Percentiles rank a stretch among this genome's conserved stretches.
Conservation (phyloP, 2,888 invertebrate species). For the Brassicogethes aeneus region DNA sequence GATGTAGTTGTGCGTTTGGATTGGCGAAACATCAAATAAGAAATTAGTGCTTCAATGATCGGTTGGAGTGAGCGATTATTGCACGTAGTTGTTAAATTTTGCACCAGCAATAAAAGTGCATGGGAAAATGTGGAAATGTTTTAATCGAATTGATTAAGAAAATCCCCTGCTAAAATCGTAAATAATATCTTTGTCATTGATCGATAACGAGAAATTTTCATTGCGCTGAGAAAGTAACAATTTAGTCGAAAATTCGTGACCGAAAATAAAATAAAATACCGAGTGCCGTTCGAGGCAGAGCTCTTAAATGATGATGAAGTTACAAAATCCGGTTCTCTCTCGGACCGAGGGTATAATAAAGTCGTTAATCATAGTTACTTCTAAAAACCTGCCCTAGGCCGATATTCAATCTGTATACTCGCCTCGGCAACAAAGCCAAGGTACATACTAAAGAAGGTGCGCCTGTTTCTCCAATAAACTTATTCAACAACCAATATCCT, state of each 20-base stretch:
- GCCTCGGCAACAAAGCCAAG: too few relatives aligned
- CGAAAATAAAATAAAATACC: conserved; percentile 9
- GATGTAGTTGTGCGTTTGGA: too few relatives aligned
- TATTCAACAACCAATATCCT: too few relatives aligned
- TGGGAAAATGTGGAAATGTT: too few relatives aligned
- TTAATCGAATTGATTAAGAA: too few relatives aligned
- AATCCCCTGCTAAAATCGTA: neutral
- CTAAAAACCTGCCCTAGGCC: conserved; percentile 27
- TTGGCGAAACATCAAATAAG: too few relatives aligned
- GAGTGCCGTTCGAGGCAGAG: neutral
- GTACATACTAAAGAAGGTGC: too few relatives aligned
- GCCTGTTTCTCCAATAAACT: too few relatives aligned
- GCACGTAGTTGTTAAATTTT: too few relatives aligned
- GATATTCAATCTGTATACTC: conserved; percentile 33
- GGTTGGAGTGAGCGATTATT: too few relatives aligned
- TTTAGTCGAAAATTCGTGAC: conserved; percentile 14
- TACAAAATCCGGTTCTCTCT: conserved; percentile 41
- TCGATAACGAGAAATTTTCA: conserved; percentile 15
- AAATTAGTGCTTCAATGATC: too few relatives aligned
- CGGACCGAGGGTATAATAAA: conserved; percentile 38
- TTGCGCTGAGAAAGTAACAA: conserved; percentile 10
- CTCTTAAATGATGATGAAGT: conserved; percentile 39
- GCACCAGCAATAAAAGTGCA: too few relatives aligned
- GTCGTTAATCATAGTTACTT: conserved; percentile 41
- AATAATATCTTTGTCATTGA: conserved; percentile 15